Base-by-base conservation (phyloP, 2,888 invertebrate species). In the Zhuqinia jingwanae region DNA sequence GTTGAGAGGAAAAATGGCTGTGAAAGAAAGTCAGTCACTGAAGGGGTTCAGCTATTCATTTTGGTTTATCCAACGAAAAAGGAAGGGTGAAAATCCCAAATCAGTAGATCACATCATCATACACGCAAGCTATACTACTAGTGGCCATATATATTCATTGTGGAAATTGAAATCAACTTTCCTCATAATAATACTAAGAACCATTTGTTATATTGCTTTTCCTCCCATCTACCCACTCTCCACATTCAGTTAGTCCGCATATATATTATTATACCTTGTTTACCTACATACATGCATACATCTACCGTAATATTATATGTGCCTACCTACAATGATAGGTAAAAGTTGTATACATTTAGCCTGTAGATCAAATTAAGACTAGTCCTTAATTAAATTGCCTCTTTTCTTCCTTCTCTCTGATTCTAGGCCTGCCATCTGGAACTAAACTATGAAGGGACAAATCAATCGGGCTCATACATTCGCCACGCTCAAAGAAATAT, bases 301-400 rank as follows among this genome's bases (percentile, higher is more conserved):
- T n/a, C n/a, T n/a, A n/a, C n/a, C n/a, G n/a, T n/a, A n/a, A n/a
- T n/a, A n/a, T n/a, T n/a, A n/a, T n/a, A n/a, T n/a, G n/a, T n/a
- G n/a, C n/a, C n/a, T n/a, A n/a, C n/a, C 6, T 22, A 22, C 22
- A 13, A 13, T 2, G 11, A 60, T 60, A 36, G 36, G 36, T 36
- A 36, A 36, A 36, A 36, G 36, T 53, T 53, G 0, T 20, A 1
- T 25, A 27, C 60, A 60, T 1, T 27, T 11, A 5, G 0, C 42
- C 42, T 20, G 60, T 58, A 45, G 73, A 82, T 75, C 13, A 45
- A 75, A 75, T 75, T 82, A 75, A 73, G 2, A 82, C 17, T 42
- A 45, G 45, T 58, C 20, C 63, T 47, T 82, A 82, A 82, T 82
- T 82, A 60, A 82, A 82, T 82, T 82, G 45, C 60, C 50, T 68